These are phyloP conservation scores for Augochlorella aurata DNA, from an alignment of 2,888 invertebrate genomes.

Conservation along the genomic window DNA sequence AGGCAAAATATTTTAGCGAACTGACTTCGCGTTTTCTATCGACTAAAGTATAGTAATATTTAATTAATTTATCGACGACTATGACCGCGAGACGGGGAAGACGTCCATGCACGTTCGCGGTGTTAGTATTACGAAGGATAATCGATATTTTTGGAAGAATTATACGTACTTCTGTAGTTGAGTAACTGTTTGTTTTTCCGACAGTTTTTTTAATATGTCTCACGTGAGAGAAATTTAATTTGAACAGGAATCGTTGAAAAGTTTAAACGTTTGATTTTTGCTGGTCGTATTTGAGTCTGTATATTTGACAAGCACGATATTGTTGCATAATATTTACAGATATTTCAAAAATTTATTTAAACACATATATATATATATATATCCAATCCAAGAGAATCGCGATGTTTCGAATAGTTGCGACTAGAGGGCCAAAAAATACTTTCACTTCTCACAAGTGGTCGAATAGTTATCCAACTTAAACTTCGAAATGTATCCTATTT, in stretches of 20 bases:
- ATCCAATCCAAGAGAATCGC: constrained; percentile 10
- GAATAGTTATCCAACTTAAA: background rate
- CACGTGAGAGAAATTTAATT: background rate
- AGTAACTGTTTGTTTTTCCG: background rate
- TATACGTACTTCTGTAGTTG: background rate
- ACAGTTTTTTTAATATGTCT: background rate
- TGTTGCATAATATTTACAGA: constrained; percentile 45
- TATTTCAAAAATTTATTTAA: constrained; percentile 42
- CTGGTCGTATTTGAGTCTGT: background rate
- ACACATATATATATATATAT: background rate
- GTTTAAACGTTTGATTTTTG: constrained; percentile 1
- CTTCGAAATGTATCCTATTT: background rate
- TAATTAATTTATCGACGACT: background rate
- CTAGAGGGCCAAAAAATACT: background rate
- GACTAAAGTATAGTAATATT: background rate
- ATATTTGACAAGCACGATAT: constrained; percentile 9
- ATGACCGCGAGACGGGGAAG: background rate
- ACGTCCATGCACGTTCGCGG: background rate
- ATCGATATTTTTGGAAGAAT: constrained; percentile 25
- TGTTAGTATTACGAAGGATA: background rate
- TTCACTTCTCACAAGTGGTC: background rate
- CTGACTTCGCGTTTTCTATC: constrained; percentile 18
- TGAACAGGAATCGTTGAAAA: background rate
- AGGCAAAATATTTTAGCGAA: constrained; percentile 19
- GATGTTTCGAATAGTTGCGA: background rate